Conservation (phyloP, 2,113 vertebrate genomes). For the Prionailurus viverrinus region DNA sequence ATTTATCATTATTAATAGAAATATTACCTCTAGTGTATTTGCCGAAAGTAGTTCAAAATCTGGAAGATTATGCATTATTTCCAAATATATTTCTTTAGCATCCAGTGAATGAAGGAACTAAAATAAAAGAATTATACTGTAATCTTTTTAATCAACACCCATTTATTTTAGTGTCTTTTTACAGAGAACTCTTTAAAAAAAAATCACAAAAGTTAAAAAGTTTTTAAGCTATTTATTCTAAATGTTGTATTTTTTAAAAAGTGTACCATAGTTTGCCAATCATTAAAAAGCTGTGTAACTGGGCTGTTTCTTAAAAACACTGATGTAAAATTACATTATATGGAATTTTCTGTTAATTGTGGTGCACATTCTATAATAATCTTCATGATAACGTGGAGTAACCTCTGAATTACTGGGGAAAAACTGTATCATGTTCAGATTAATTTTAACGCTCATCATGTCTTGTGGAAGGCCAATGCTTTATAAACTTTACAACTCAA, state of each 20-base stretch:
- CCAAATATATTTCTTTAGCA: constrained; percentile 94
- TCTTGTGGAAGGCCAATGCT: background rate
- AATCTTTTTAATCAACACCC: constrained; percentile 37
- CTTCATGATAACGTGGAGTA: background rate
- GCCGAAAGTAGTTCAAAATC: constrained; percentile 92
- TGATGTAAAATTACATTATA: constrained; percentile 20
- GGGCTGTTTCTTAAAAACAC: background rate
- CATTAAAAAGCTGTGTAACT: constrained; percentile 3
- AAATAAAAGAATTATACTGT: constrained; percentile 73
- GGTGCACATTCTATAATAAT: background rate
- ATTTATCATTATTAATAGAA: constrained; percentile 37
- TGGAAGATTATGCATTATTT: constrained; percentile 93
- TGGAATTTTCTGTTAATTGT: background rate
- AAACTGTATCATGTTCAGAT: background rate
- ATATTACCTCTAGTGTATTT: constrained; percentile 91
- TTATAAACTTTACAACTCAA: background rate
- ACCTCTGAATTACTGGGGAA: background rate
- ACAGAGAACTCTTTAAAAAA: constrained; percentile 5
- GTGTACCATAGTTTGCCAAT: background rate
- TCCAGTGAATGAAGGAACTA: constrained; percentile 96
- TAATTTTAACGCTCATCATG: constrained; percentile 25
- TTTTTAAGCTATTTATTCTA: constrained; percentile 56
- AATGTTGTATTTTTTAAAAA: background rate
- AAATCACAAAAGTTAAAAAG: background rate
- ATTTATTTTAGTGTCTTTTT: constrained; percentile 26